Evolutionary conservation across 1,140 invertebrate genomes (phyloP).

Genomic region (Ceratoteleas bidentatus): DNA sequence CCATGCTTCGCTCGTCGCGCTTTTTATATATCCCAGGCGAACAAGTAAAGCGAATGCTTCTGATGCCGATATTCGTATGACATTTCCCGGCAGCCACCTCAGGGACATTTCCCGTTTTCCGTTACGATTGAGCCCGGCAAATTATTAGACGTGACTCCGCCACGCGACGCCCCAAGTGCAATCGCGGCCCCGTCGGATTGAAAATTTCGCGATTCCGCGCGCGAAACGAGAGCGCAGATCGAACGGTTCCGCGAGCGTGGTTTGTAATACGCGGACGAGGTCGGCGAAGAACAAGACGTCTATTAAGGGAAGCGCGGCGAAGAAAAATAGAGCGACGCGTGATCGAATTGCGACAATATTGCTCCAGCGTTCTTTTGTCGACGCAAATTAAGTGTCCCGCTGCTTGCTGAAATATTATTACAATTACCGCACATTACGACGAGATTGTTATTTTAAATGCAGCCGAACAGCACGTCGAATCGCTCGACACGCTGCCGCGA

Average conservation of each 20-base stretch:
- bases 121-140: constrained; percentile 69
- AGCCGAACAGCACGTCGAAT: too few species aligned
- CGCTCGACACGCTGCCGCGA: neutral
- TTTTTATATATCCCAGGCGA: constrained; percentile 54
- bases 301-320: constrained; percentile 16
- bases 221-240: too few species aligned
- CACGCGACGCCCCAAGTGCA: neutral
- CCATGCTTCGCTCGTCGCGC: constrained; percentile 40
- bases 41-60: constrained; percentile 56
- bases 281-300: constrained; percentile 21
- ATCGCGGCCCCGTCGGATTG: too few species aligned
- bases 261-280: neutral
- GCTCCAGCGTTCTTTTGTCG: constrained; percentile 16
- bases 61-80: constrained; percentile 53
- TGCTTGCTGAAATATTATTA: constrained; percentile 7
- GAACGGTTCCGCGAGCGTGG: too few species aligned
- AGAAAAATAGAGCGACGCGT: constrained; percentile 29
- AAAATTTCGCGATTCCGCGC: too few species aligned
- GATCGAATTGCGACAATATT: constrained; percentile 40
- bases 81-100: constrained; percentile 55
- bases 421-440: constrained; percentile 5
- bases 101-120: constrained; percentile 64
- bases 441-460: constrained; percentile 7
- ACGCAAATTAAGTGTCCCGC: constrained; percentile 10
- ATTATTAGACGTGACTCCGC: constrained; percentile 66